Base-by-base conservation (phyloP, 2,113 vertebrate genomes). In the Tupaia chinensis region DNA sequence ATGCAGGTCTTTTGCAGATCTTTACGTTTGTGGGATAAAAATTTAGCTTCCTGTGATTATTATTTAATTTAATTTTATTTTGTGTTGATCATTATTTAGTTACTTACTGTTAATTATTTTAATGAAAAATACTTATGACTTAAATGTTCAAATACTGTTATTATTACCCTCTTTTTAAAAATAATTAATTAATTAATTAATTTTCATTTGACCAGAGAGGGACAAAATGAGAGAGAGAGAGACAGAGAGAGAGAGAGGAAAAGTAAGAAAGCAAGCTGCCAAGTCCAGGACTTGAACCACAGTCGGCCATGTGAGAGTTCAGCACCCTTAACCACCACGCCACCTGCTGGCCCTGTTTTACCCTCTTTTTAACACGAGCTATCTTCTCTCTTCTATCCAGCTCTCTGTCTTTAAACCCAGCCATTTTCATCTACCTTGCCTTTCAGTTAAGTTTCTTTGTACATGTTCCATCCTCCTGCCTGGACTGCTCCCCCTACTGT, bases 11-110 rank as follows among this genome's bases (percentile, higher is more conserved):
- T 94, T 32, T 90, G 2, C 9, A 83, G 56, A 61, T 9, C 3
- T 94, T 95, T 87, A 78, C 20, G 81, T 63, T n/a, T 81, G 1
- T 34, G 56, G 23, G 76, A 34, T 87, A 61, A 74, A 96, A 80
- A 76, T 66, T 84, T 63, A 65, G 53, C 86, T 82, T 14, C 54
- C 73, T 74, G 86, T 83, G 34, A 82, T 81, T 83, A 54, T 79
- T 88, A 87, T 32, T 87, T 95, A 66, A 65, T 44, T 13, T 60
- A 69, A 92, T 44, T 44, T 44, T 44, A 5, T 44, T 44, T 5
- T 44, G 44, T 44, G 44, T 44, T 44, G 44, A 44, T 44, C 44
- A 44, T 44, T 44, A 44, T 44, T 44, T 44, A 44, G 44, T 44
- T 44, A 44, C 5, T 44, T 44, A 44, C 44, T 44, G 44, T 44